Conservation (phyloP, 2,113 vertebrate genomes). For the Seriola quinqueradiata region DNA sequence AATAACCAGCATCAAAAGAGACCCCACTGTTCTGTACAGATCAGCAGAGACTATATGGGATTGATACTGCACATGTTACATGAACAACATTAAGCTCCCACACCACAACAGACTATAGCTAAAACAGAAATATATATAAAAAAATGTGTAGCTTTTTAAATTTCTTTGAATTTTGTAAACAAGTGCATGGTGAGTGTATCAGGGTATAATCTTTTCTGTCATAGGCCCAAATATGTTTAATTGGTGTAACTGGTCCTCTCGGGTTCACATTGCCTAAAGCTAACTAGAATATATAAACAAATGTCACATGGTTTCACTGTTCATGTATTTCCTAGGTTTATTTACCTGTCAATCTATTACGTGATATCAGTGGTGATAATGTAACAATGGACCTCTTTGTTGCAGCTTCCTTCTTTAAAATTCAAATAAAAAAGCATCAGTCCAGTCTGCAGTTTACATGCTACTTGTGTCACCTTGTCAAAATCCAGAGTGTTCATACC, state of each 20-base stretch:
- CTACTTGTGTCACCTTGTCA: not conserved
- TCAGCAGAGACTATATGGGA: conserved; percentile 27
- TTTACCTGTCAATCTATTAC: not conserved
- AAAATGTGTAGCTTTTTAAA: not conserved
- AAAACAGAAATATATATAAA: not conserved
- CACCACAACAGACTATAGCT: not conserved
- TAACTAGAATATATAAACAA: not conserved
- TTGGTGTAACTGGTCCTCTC: not conserved
- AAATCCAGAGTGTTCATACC: not conserved
- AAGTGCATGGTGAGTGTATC: too few species aligned
- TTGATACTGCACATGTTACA: conserved; percentile 34
- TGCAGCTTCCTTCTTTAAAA: too few species aligned
- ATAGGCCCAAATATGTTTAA: not conserved
- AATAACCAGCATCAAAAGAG: conserved; percentile 37
- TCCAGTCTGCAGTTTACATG: not conserved
- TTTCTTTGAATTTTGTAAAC: not conserved
- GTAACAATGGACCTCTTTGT: too few species aligned
- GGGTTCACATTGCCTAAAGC: not conserved
- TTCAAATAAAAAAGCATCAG: not conserved
- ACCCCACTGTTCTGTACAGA: conserved; percentile 7
- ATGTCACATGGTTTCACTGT: not conserved
- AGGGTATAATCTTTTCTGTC: not conserved
- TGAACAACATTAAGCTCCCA: not conserved
- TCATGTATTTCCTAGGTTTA: not conserved
- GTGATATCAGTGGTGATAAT: not conserved